Evolutionary conservation across 92 coral and sea anemone genomes (phyloP).

Genomic region (Galaxea fascicularis): DNA sequence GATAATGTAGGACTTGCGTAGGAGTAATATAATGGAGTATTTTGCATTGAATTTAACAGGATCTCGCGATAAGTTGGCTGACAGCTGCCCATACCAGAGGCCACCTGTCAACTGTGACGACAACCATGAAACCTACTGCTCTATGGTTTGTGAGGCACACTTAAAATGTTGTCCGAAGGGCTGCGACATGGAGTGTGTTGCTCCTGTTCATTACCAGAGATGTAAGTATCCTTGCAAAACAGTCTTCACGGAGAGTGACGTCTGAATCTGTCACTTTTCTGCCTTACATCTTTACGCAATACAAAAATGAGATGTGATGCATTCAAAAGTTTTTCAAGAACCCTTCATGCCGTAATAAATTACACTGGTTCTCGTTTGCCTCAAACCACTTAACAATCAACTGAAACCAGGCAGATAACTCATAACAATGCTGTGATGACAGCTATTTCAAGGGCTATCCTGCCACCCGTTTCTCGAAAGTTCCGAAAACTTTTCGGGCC

Average conservation of each 20-base stretch:
- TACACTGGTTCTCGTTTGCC: no score
- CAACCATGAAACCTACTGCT: constrained; percentile 1
- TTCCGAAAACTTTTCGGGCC: no score
- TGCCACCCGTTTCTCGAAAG: no score
- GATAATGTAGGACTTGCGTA: no score
- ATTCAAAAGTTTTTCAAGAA: no score
- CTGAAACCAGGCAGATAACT: no score
- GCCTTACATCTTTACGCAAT: neutral
- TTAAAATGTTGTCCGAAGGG: constrained; percentile 34
- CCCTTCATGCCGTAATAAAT: no score
- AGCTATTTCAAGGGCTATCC: no score
- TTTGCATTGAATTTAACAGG: neutral
- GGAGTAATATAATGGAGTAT: neutral
- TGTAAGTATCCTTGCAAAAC: neutral
- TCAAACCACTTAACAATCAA: no score
- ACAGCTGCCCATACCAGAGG: constrained; percentile 32
- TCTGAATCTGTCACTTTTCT: neutral
- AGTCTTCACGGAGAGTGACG: neutral
- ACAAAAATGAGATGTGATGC: no score
- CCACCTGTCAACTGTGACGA: constrained; percentile 13
- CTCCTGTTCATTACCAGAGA: constrained; percentile 11
- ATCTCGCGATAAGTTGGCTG: neutral
- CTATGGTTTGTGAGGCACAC: neutral
- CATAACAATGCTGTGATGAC: no score
- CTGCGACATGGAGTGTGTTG: constrained; percentile 16